Evolutionary conservation across 2,797 vertebrate species (phyloP).

Genomic region (Trematomus bernacchii): DNA sequence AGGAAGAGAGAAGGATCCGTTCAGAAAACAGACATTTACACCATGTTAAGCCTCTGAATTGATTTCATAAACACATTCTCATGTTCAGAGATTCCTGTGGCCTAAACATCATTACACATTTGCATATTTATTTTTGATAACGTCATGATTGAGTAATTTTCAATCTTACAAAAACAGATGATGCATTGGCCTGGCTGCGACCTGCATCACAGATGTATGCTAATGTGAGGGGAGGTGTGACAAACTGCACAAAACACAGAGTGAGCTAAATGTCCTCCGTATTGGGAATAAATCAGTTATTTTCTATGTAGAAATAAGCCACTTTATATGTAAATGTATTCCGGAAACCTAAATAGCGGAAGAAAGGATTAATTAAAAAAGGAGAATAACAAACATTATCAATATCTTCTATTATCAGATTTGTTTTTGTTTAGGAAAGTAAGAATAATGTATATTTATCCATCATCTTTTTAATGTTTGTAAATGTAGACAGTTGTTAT

Average conservation of each 20-base stretch:
- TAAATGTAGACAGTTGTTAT: background rate
- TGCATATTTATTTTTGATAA: conserved; percentile 30
- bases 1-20: conserved; percentile 13
- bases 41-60: background rate
- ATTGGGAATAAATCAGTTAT: conserved; percentile 29
- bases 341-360: conserved; percentile 20
- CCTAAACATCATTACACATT: background rate
- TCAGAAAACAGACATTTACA: conserved; percentile 11
- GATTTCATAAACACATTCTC: background rate
- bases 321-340: conserved; percentile 71
- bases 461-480: conserved; percentile 1
- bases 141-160: conserved; percentile 28
- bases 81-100: conserved; percentile 16
- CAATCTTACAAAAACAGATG: conserved; percentile 24
- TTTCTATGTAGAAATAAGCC: conserved; percentile 44
- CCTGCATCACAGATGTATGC: conserved; percentile 48
- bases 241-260: conserved; percentile 19
- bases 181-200: conserved; percentile 24
- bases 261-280: background rate
- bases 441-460: background rate
- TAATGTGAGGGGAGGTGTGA: conserved; percentile 28
- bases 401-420: conserved; percentile 3
- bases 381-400: background rate
- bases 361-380: background rate
- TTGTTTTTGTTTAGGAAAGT: conserved; percentile 2